These are phyloP conservation scores for Tupaia tana DNA, from an alignment of 2,113 vertebrate genomes.

Conservation along the genomic window DNA sequence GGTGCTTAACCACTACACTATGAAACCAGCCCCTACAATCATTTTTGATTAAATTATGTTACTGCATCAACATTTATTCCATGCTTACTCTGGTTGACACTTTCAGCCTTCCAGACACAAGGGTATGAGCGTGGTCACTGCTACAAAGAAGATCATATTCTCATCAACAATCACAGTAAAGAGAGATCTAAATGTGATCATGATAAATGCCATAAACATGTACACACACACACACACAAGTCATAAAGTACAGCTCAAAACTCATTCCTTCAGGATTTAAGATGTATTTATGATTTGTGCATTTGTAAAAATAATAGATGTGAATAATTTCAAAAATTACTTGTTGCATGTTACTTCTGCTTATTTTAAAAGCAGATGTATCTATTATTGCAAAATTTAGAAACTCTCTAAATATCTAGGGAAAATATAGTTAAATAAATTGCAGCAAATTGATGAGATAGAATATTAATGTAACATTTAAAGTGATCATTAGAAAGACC, in stretches of 20 bases:
- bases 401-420: constrained; percentile 50
- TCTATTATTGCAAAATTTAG: constrained; percentile 30
- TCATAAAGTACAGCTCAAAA: not conserved
- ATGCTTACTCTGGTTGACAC: not conserved
- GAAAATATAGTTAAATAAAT: constrained; percentile 60
- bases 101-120: not conserved
- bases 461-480: constrained; percentile 55
- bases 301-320: constrained; percentile 6
- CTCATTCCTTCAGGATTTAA: not conserved
- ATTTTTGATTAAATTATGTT: not conserved
- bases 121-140: not conserved
- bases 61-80: not conserved
- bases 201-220: not conserved
- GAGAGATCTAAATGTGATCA: not conserved
- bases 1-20: too few species aligned
- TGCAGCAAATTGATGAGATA: constrained; percentile 30
- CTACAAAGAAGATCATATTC: not conserved
- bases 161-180: not conserved
- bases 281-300: not conserved
- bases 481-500: constrained; percentile 55
- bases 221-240: not conserved
- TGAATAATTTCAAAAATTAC: not conserved
- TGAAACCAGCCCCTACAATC: not conserved
- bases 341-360: not conserved
- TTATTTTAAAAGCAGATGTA: constrained; percentile 49